Percentiles rank a stretch among this genome's conserved stretches.
These are phyloP conservation scores for Plebejus anna DNA, from an alignment of 2,888 invertebrate genomes.

Conservation along the genomic window DNA sequence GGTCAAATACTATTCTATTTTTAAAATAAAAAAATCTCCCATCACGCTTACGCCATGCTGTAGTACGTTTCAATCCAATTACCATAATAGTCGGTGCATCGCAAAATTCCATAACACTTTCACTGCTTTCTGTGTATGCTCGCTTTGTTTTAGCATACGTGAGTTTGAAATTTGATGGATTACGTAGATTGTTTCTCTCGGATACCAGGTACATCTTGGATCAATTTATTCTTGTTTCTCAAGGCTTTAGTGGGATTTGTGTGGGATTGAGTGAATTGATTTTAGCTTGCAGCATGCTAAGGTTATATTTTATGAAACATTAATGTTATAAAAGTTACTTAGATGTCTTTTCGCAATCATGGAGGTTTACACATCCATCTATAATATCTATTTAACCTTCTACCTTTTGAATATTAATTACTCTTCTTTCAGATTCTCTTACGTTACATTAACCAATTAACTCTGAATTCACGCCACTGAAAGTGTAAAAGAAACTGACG, in stretches of 20 bases:
- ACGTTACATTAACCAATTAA: not conserved
- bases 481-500: not conserved
- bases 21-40: slow-evolving; percentile 30
- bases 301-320: not conserved
- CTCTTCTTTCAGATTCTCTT: not conserved
- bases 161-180: slow-evolving; percentile 39
- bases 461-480: not conserved
- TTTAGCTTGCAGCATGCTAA: not conserved
- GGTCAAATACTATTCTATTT: not conserved
- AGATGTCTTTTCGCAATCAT: not conserved
- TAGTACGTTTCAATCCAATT: slow-evolving; percentile 62
- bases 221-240: not conserved
- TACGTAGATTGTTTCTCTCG: slow-evolving; percentile 31
- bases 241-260: slow-evolving; percentile 15
- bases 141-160: slow-evolving; percentile 50
- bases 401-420: not conserved
- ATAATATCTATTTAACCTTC: not conserved
- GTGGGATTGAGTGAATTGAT: slow-evolving; percentile 11
- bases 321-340: not conserved
- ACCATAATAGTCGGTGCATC: slow-evolving; percentile 57
- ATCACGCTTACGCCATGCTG: slow-evolving; percentile 33
- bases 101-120: slow-evolving; percentile 67
- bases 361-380: not conserved
- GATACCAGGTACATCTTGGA: slow-evolving; percentile 19
- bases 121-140: slow-evolving; percentile 51